These are phyloP conservation scores for Bergia sp. DNA, from an alignment of 92 coral and sea anemone genomes.

Conservation along the genomic window DNA sequence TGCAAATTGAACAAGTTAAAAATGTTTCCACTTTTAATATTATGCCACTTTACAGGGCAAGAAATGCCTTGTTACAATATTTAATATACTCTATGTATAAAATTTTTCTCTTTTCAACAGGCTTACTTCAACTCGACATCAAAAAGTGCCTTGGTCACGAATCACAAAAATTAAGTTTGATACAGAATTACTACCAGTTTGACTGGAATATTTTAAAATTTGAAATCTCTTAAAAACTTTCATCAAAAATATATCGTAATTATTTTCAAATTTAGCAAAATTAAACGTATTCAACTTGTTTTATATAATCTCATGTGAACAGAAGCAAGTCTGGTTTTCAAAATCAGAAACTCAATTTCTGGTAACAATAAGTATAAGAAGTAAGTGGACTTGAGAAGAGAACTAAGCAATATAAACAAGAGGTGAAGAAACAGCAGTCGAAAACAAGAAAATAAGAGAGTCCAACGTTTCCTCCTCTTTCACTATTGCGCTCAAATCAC, in stretches of 20 bases:
- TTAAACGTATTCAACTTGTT: not conserved
- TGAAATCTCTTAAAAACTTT: not conserved
- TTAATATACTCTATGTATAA: not conserved
- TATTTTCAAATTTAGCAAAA: not conserved
- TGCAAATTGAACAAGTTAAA: conserved; percentile 6
- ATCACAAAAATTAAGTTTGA: not conserved
- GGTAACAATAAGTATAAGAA: not conserved
- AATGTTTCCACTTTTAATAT: conserved; percentile 13
- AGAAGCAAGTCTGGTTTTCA: conserved; percentile 15
- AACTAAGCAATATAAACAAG: not conserved
- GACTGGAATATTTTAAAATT: not conserved
- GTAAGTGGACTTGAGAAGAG: not conserved
- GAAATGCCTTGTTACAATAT: conserved; percentile 1
- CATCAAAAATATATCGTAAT: not conserved
- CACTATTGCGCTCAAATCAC: not conserved
- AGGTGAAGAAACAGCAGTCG: not conserved
- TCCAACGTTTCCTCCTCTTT: conserved; percentile 7
- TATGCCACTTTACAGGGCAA: not conserved
- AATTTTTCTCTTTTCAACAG: conserved; percentile 12
- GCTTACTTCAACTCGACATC: conserved; percentile 21
- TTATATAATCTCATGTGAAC: not conserved
- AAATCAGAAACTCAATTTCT: not conserved
- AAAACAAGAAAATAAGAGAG: not conserved
- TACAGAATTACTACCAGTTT: not conserved
- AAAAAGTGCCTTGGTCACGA: conserved; percentile 9